Evolutionary conservation across 2,113 vertebrate species (phyloP), one percentile per base, ranked within the genome.

Genomic region (Taxidea taxus): DNA sequence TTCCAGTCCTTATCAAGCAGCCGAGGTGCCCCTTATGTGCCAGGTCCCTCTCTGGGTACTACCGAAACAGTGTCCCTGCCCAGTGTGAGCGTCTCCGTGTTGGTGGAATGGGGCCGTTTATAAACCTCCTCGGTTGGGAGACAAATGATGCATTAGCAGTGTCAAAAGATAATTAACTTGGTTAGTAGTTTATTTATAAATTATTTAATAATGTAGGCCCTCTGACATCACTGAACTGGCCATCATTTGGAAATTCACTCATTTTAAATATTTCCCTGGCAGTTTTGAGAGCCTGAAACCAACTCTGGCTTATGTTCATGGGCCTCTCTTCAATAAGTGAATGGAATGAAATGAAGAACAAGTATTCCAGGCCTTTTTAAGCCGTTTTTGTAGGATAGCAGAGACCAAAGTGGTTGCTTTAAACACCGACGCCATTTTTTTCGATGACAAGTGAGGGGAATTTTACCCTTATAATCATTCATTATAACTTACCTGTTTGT

Each of bases 201-300:
- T 66, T 60, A 34, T 47, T 62, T 89, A 92, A 49, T 82, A 90
- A 44, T 72, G 23, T 25, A 54, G 56, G 31, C 84, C 60, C 51
- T 90, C 13, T 70, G 58, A 81, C 62, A 90, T 84, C 56, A 90
- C 18, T 75, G 49, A 95, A 83, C 64, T 87, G 80, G 66, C 27
- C 18, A 37, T 62, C 37, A 72, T 39, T 72, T 91, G 54, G 39
- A 78, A 92, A 74, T 91, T 42, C 44, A 60, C 34, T 92, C 37
- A 49, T 78, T 88, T 78, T 34, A 74, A 62, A 31, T 72, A 47
- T 34, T 87, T 97, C 62, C 31, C n/a, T 93, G 90, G 72, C 60
- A 87, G 56, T 97, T 97, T 81, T 74, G 51, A 96, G 58, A 83
- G 62, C 39, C 89, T 78, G 44, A 84, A 96, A 84, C 62, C 29